Percentiles rank a stretch among this genome's conserved stretches.
These are phyloP conservation scores for Acronicta aceris DNA, from an alignment of 2,888 invertebrate species.

Conservation along the genomic window DNA sequence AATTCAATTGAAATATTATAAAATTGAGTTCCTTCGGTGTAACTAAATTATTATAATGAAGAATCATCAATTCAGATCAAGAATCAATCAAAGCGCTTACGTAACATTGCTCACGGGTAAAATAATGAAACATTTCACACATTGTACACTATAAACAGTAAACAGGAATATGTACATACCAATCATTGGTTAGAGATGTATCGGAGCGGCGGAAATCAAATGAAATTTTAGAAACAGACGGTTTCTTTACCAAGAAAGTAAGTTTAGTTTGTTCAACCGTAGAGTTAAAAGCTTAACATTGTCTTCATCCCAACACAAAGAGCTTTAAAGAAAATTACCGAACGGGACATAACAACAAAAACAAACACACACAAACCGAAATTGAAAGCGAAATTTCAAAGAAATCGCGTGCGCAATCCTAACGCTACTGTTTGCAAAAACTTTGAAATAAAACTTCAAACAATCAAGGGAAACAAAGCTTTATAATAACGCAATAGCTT, in stretches of 20 bases:
- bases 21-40: too few species aligned
- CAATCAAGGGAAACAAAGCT: slow-evolving; percentile 61
- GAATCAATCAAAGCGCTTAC: too few species aligned
- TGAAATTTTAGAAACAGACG: slow-evolving; percentile 26
- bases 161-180: slow-evolving; percentile 27
- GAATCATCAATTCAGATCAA: too few species aligned
- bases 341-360: slow-evolving; percentile 69
- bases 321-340: slow-evolving; percentile 65
- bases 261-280: slow-evolving; percentile 34
- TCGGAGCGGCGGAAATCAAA: slow-evolving; percentile 41
- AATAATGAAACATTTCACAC: slow-evolving; percentile 4
- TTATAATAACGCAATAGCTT: slow-evolving; percentile 59
- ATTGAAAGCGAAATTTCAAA: slow-evolving; percentile 73
- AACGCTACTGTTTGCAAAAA: slow-evolving; percentile 74
- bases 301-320: slow-evolving; percentile 48
- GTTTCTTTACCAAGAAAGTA: slow-evolving; percentile 23
- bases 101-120: slow-evolving; percentile 1
- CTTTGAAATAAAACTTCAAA: slow-evolving; percentile 43
- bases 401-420: slow-evolving; percentile 72
- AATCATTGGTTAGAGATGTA: neutral
- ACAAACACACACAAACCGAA: slow-evolving; percentile 57
- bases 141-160: slow-evolving; percentile 1
- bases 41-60: too few species aligned
- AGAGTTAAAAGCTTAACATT: slow-evolving; percentile 46
- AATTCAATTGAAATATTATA: too few species aligned